Percentiles rank a stretch among this genome's conserved stretches.
phyloP scores from a whole-genome alignment of 1,140 invertebrate species.

The Leptoteleia sp. region DNA sequence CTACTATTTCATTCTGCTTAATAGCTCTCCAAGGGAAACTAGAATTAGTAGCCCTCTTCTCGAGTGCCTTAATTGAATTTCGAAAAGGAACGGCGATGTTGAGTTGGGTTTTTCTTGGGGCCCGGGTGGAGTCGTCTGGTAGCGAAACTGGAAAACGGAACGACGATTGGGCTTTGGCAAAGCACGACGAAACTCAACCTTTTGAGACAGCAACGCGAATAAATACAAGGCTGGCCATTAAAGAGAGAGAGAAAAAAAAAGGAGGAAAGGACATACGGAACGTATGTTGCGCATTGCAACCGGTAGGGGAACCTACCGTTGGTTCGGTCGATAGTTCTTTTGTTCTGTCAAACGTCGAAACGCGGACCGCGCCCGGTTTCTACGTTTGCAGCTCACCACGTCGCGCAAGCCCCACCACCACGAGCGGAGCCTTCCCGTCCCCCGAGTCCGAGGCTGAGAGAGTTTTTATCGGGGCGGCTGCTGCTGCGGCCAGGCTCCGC shows the following conservation, averaged over 20 bases:
- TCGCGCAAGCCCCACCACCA: constrained; percentile 56
- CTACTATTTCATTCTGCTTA: constrained; percentile 31
- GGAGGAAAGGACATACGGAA: constrained; percentile 41
- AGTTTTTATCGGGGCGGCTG: constrained; percentile 69
- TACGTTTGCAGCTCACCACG: constrained; percentile 56
- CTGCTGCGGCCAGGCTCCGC: constrained; percentile 56
- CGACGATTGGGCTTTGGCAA: constrained; percentile 6
- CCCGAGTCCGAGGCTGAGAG: constrained; percentile 55
- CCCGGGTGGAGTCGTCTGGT: neutral
- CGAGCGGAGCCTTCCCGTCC: constrained; percentile 24
- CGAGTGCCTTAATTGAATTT: constrained; percentile 13
- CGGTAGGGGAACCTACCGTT: constrained; percentile 58
- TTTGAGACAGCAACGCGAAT: constrained; percentile 37
- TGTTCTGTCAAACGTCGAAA: constrained; percentile 80
- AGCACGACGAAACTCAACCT: constrained; percentile 20
- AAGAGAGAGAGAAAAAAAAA: too few relatives aligned
- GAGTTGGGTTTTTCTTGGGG: neutral
- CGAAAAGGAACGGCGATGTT: neutral
- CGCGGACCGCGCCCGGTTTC: constrained; percentile 71
- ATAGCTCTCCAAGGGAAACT: constrained; percentile 11
- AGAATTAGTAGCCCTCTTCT: neutral
- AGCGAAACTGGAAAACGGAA: constrained; percentile 17
- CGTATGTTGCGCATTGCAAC: constrained; percentile 44
- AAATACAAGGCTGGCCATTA: constrained; percentile 54
- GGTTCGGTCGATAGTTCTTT: constrained; percentile 78